These are phyloP conservation scores for Rhipidura dahli DNA, from an alignment of 2,113 vertebrate genomes.

Conservation along the genomic window DNA sequence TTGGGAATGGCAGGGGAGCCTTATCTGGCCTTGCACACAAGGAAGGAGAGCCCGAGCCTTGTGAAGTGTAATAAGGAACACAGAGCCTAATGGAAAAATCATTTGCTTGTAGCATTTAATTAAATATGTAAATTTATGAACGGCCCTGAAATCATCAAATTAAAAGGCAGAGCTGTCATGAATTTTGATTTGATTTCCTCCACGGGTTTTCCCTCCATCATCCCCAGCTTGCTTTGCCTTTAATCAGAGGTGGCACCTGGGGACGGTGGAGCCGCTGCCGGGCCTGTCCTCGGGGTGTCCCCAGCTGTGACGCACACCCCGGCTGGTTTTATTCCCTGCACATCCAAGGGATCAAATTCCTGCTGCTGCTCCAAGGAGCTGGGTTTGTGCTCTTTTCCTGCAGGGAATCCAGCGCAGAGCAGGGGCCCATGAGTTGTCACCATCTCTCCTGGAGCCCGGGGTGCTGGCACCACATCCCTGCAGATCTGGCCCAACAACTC, in stretches of 20 bases:
- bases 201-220: neutral
- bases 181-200: conserved; percentile 55
- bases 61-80: conserved; percentile 4
- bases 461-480: neutral
- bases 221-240: neutral
- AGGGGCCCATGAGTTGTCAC: neutral
- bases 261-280: neutral
- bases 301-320: neutral
- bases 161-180: conserved; percentile 36
- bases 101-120: conserved; percentile 67
- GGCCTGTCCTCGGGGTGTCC: neutral
- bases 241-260: neutral
- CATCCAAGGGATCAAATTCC: fast-evolving
- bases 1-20: conserved; percentile 22
- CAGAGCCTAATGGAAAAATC: conserved; percentile 49
- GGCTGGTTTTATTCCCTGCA: neutral
- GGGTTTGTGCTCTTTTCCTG: fast-evolving
- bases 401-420: neutral
- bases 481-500: neutral
- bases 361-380: neutral
- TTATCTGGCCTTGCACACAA: conserved; percentile 63
- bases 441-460: neutral
- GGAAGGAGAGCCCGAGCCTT: neutral
- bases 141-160: conserved; percentile 44
- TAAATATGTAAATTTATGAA: conserved; percentile 70